phyloP scores from a whole-genome alignment of 2,113 vertebrate species.

The Macrotis lagotis region DNA sequence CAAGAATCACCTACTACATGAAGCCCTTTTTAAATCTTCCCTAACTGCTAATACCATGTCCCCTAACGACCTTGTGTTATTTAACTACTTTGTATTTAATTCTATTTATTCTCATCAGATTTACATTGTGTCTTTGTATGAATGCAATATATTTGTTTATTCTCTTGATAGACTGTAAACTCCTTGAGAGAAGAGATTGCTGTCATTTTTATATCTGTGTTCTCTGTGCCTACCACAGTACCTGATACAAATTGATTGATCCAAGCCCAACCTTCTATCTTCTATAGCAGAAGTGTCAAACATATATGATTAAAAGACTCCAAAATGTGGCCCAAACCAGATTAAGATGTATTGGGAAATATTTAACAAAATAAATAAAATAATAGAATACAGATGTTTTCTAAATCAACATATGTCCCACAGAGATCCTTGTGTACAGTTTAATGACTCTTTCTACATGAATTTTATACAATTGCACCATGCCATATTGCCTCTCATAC shows the following conservation, averaged over 20 bases:
- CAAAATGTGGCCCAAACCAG: not conserved
- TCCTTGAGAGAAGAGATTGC: not conserved
- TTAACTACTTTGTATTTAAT: not conserved
- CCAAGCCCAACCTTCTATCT: not conserved
- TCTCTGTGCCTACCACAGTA: not conserved
- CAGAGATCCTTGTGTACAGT: no score
- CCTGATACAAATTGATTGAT: not conserved
- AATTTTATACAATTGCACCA: no score
- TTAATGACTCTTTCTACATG: no score
- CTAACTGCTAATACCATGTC: not conserved
- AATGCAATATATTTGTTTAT: not conserved
- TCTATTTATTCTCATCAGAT: not conserved
- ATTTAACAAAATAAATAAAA: not conserved
- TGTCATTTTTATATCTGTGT: not conserved
- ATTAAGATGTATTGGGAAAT: not conserved
- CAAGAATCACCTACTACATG: not conserved
- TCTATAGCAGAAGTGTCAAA: not conserved
- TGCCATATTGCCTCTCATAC: no score
- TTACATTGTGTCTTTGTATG: not conserved
- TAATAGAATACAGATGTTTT: not conserved
- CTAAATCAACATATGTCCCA: no score
- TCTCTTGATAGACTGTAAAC: not conserved
- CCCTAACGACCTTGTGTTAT: not conserved
- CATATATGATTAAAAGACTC: not conserved
- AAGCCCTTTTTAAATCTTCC: not conserved